Evolutionary conservation across 2,888 invertebrate species (phyloP), one percentile per base, ranked within the genome.

Genomic region (Pogonocherus hispidulus): DNA sequence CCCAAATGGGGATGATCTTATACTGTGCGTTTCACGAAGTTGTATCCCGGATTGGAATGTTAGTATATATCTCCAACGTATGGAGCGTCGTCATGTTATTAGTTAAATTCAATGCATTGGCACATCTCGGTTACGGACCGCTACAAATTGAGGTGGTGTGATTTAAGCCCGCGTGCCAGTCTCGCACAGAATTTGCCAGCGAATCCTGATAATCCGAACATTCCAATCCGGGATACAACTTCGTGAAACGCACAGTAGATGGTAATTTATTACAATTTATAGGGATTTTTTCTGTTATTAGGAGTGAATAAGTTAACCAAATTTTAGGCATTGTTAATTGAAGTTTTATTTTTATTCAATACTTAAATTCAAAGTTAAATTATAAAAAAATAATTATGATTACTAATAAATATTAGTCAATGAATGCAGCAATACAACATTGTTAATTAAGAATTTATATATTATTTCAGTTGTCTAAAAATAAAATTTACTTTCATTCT

Each of bases 381-480:
- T 70, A 66, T n/a, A 51, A 9, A 56, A 59, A 65, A 63, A 59
- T 27, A 62, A 67, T n/a, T n/a, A n/a, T n/a, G n/a, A 54, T 60
- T 62, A 23, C 54, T 37, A 32, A 63, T 63, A 63, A 52, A 63
- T 51, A 8, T 44, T 41, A 64, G 72, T 72, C 72, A 72, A 72
- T 72, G 72, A 70, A 56, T 68, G 66, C 70, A 72, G 72, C 72
- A 72, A 72, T 72, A 72, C 57, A 41, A 57, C 20, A 56, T 27
- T 54, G 52, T 54, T 54, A 54, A 32, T 54, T 54, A 11, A 9
- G 8, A 32, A 8, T 32, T 32, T 32, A 32, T 9, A 8, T 32
- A 32, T 32, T 32, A 32, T 32, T 32, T 32, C 8, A 8, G 32
- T 32, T 32, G 11, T 32, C 9, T 32, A 11, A 32, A 32, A 32